Evolutionary conservation across 2,113 vertebrate species (phyloP), one percentile per base, ranked within the genome.

Genomic region (Sialia sialis): DNA sequence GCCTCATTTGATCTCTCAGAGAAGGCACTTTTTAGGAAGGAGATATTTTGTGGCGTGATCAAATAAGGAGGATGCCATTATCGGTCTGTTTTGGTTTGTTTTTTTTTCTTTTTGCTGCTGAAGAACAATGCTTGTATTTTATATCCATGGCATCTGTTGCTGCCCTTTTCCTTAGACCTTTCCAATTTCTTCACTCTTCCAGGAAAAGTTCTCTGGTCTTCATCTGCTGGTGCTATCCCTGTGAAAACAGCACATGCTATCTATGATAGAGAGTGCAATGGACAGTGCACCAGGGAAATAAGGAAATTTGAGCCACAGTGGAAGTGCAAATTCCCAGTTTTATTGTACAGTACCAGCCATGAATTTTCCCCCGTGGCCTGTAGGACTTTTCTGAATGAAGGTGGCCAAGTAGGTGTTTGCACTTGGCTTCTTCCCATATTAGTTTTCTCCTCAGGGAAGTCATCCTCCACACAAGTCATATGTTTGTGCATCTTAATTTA

Each of bases 341-440:
- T 27, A 20, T 63, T 5, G 2, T 1, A 1, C 9, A 7, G 7
- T 29, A 11, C 14, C 7, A 5, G 13, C 11, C 1, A 0, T 3
- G 17, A 52, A 34, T 26, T 16, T 84, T n/a, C 36, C 38, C 27
- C 8, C 14, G 0, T 7, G 7, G 6, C 34, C 77, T 51, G 14
- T 22, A 36, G 20, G 41, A 39, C 34, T 79, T 73, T 16, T 7
- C 8, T 62, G 55, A 64, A 70, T 23, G 6, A 27, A 70, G 11
- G 9, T 1, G 4, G 41, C 18, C 32, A 30, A 60, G 14, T 2
- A 0, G 0, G 3, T 17, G 13, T 22, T 73, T 0, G 0, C 58
- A 69, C 6, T 73, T 36, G 6, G 46, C 16, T 58, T 29, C 5
- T 66, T 62, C 20, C 29, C 21, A 1, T 22, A 1, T 10, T 10